Base-by-base conservation (phyloP, 2,113 vertebrate genomes). In the Poicephalus meyeri region DNA sequence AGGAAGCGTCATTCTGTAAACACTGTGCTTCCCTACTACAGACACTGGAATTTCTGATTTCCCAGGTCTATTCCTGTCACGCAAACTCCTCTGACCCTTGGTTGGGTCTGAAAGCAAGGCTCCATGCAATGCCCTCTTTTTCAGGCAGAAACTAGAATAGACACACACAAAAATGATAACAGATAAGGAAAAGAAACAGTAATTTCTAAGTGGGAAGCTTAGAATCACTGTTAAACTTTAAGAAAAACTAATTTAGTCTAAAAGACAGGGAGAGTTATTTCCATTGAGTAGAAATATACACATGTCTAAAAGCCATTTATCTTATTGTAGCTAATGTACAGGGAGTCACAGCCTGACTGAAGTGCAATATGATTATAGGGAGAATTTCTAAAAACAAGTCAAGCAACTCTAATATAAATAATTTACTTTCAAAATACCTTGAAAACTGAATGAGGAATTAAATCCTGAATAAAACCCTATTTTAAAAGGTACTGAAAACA, bases 1-100 rank as follows among this genome's bases (percentile, higher is more conserved):
- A 91, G 87, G 82, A 92, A 95, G 66, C 53, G 65, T 89, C 71
- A 80, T 91, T 56, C 56, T 82, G 78, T 95, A 95, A 97, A 96
- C 91, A 93, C 53, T 24, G 42, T 1, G 3, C 86, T 93, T 95
- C 78, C 81, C 79, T 95, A 53, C 81, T 79, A 71, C 19, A 97
- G 56, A 74, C 77, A 37, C 47, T 78, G 87, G 70, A 87, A 91
- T 85, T 65, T 96, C 39, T 86, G 52, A 94, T 81, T 92, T 91
- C 63, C 70, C 78, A 70, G 50, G 49, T 24, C 65, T 81, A 28
- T 31, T 89, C 56, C 55, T 77, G 84, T 31, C 53, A 58, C n/a
- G 70, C 16, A 85, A 86, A 60, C 31, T 82, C n/a, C 26, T 84
- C 73, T 82, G 44, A 87, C 39, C 39, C 58, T 76, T 73, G 19